Evolutionary conservation across 1,140 invertebrate species (phyloP).

Genomic region (Leptopilina clavipes): DNA sequence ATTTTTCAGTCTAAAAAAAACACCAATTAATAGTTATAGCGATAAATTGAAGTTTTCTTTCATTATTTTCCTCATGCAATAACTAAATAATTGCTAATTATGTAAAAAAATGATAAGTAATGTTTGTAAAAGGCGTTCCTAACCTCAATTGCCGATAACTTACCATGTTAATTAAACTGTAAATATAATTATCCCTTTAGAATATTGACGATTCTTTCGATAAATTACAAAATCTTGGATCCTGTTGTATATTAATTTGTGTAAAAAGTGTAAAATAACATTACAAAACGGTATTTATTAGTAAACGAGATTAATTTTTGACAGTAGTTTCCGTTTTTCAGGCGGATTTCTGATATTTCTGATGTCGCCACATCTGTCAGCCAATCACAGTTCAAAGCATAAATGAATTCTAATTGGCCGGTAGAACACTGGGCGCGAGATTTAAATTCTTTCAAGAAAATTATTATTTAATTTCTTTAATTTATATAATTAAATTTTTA

Average conservation of each 20-base stretch:
- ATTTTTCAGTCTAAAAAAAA: too few relatives aligned
- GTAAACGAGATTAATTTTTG: background rate
- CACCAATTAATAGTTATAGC: too few relatives aligned
- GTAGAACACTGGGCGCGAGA: background rate
- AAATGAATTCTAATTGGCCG: background rate
- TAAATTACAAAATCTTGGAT: background rate
- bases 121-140: conserved; percentile 4
- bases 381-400: background rate
- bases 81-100: background rate
- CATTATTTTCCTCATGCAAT: background rate
- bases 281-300: conserved; percentile 15
- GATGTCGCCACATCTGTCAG: background rate
- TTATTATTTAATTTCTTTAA: too few relatives aligned
- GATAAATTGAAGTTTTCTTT: too few relatives aligned
- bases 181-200: background rate
- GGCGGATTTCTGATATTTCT: background rate
- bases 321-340: background rate
- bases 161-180: conserved; percentile 11
- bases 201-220: background rate
- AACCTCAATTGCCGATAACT: conserved; percentile 15
- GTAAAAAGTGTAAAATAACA: conserved; percentile 5
- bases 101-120: background rate
- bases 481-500: too few relatives aligned
- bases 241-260: background rate
- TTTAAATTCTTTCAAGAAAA: too few relatives aligned